phyloP scores from a whole-genome alignment of 2,113 vertebrate genomes.

The Chlamydotis undulata region DNA sequence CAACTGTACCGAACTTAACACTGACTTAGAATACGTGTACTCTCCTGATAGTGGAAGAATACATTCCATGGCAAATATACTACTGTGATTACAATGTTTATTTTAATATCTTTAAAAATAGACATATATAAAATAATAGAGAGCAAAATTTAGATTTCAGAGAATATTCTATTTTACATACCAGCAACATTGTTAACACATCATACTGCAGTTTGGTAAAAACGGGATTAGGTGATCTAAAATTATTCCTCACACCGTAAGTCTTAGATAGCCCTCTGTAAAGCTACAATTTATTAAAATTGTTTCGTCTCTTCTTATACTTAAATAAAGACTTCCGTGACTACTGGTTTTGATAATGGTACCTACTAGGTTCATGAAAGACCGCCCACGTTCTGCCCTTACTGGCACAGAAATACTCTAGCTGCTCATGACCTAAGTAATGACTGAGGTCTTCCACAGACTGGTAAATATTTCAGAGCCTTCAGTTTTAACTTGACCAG shows the following conservation, averaged over 20 bases:
- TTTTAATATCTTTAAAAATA: neutral
- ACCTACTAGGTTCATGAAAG: neutral
- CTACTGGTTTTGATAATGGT: neutral
- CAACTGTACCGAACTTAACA: neutral
- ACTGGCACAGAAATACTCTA: neutral
- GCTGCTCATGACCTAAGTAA: neutral
- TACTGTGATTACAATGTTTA: neutral
- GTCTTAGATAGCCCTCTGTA: neutral
- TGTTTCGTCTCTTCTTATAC: neutral
- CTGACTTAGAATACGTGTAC: neutral
- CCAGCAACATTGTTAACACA: neutral
- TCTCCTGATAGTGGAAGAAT: neutral
- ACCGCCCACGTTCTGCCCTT: neutral
- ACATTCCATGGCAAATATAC: neutral
- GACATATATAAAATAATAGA: neutral
- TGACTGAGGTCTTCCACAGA: neutral
- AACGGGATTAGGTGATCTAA: neutral
- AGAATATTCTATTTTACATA: neutral
- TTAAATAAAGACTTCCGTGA: neutral
- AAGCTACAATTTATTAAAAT: neutral
- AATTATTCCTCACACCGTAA: rapidly evolving
- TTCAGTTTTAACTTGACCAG: neutral
- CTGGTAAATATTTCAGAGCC: neutral
- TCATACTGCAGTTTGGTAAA: neutral
- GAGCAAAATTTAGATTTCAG: neutral